Percentiles rank a stretch among this genome's conserved stretches.
Evolutionary conservation across 2,797 vertebrate species (phyloP).

Genomic region (Leucoraja ocellata): DNA sequence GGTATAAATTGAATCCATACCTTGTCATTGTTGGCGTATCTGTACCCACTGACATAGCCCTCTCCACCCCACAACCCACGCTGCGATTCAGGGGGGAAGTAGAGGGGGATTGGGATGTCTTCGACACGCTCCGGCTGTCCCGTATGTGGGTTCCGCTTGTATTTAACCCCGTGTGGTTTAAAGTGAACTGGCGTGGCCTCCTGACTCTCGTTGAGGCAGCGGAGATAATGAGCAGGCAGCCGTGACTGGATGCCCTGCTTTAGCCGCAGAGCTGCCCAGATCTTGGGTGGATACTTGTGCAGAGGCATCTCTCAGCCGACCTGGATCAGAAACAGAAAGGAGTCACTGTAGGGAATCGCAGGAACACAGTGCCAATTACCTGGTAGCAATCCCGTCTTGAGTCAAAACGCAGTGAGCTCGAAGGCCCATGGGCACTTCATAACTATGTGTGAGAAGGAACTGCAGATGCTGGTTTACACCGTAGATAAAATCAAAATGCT

Average conservation of each 20-base stretch:
- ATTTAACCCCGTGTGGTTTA: slow-evolving; percentile 64
- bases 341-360: too few species aligned
- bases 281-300: slow-evolving; percentile 65
- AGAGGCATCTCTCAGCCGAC: slow-evolving; percentile 63
- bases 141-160: slow-evolving; percentile 57
- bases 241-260: slow-evolving; percentile 74
- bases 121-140: slow-evolving; percentile 62
- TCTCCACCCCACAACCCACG: slow-evolving; percentile 86
- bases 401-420: too few species aligned
- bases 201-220: slow-evolving; percentile 55
- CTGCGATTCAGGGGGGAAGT: slow-evolving; percentile 72
- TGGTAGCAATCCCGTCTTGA: too few species aligned
- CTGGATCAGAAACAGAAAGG: background rate
- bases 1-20: slow-evolving; percentile 51
- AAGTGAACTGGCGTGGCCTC: slow-evolving; percentile 76
- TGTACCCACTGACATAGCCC: slow-evolving; percentile 74
- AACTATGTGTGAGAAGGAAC: too few species aligned
- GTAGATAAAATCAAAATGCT: too few species aligned
- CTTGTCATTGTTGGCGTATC: slow-evolving; percentile 78
- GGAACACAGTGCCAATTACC: background rate
- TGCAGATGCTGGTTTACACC: too few species aligned
- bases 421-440: too few species aligned
- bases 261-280: slow-evolving; percentile 71
- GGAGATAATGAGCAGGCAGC: slow-evolving; percentile 75
- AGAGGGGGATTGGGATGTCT: slow-evolving; percentile 72